phyloP scores from a whole-genome alignment of 2,888 invertebrate genomes.

The Cataglyphis albicans region DNA sequence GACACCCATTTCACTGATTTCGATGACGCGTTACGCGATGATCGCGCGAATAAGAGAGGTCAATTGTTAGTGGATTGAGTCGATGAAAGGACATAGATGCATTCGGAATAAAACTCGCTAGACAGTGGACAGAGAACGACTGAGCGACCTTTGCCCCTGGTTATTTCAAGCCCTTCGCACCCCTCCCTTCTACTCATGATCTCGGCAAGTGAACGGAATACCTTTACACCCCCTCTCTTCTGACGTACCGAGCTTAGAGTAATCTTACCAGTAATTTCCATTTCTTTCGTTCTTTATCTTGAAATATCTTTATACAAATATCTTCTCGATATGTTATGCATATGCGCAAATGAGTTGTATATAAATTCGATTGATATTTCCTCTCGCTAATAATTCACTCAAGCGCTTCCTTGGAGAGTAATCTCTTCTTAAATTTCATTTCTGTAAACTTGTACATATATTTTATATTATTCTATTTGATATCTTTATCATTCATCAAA shows the following conservation, averaged over 20 bases:
- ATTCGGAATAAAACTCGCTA: conserved; percentile 69
- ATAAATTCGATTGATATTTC: conserved; percentile 1
- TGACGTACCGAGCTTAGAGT: conserved; percentile 54
- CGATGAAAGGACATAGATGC: conserved; percentile 44
- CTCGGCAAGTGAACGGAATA: conserved; percentile 65
- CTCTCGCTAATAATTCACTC: not conserved
- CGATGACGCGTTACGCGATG: conserved; percentile 8
- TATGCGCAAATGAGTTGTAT: not conserved
- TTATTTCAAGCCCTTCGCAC: conserved; percentile 83
- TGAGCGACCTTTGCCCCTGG: conserved; percentile 83
- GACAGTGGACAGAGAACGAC: conserved; percentile 80
- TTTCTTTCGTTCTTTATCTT: conserved; percentile 24
- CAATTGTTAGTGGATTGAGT: conserved; percentile 24
- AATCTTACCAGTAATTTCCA: conserved; percentile 24
- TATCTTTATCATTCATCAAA: not conserved
- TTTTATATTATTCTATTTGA: not conserved
- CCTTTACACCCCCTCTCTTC: conserved; percentile 67
- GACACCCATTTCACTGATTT: conserved; percentile 2
- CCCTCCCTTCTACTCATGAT: conserved; percentile 71
- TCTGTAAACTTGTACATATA: conserved; percentile 12
- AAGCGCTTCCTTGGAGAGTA: not conserved
- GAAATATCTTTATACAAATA: conserved; percentile 9
- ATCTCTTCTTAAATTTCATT: not conserved
- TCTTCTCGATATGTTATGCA: not conserved
- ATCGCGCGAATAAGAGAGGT: not conserved